Evolutionary conservation across 2,797 vertebrate species (phyloP).

Genomic region (Atherinosoma microstoma): DNA sequence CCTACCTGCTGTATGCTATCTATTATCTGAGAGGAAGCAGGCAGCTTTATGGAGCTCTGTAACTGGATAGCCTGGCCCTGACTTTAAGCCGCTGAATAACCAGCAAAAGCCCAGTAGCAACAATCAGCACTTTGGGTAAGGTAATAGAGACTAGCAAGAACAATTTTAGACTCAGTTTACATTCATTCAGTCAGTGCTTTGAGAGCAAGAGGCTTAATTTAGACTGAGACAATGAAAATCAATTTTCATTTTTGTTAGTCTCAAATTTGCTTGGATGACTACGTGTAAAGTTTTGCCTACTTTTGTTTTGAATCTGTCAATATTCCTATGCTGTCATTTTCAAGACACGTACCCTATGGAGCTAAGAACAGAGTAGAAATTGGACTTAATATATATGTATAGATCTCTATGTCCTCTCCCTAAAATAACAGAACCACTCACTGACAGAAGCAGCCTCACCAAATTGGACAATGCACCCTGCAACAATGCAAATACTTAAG

Average conservation of each 20-base stretch:
- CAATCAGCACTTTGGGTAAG: constrained; percentile 40
- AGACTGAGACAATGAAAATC: not conserved
- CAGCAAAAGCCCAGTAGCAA: constrained; percentile 37
- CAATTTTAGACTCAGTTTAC: constrained; percentile 12
- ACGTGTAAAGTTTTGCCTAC: not conserved
- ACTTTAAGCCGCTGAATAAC: constrained; percentile 47
- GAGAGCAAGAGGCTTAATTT: not conserved
- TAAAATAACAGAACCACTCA: not conserved
- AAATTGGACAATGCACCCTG: not conserved
- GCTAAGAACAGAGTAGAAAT: not conserved
- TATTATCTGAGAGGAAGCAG: constrained; percentile 54
- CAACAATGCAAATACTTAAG: not conserved
- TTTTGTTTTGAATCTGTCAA: not conserved
- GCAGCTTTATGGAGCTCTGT: constrained; percentile 56
- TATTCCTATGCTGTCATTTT: not conserved
- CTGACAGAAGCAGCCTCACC: not conserved
- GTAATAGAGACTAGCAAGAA: constrained; percentile 19
- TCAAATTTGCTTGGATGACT: not conserved
- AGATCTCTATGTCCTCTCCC: too few relatives aligned
- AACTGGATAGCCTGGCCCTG: constrained; percentile 32
- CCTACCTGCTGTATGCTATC: constrained; percentile 53
- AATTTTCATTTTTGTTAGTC: not conserved
- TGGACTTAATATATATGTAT: not conserved
- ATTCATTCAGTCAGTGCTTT: not conserved
- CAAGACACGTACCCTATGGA: not conserved